These are phyloP conservation scores for Drosophila truncata DNA, from an alignment of 1,140 invertebrate species.

Conservation along the genomic window DNA sequence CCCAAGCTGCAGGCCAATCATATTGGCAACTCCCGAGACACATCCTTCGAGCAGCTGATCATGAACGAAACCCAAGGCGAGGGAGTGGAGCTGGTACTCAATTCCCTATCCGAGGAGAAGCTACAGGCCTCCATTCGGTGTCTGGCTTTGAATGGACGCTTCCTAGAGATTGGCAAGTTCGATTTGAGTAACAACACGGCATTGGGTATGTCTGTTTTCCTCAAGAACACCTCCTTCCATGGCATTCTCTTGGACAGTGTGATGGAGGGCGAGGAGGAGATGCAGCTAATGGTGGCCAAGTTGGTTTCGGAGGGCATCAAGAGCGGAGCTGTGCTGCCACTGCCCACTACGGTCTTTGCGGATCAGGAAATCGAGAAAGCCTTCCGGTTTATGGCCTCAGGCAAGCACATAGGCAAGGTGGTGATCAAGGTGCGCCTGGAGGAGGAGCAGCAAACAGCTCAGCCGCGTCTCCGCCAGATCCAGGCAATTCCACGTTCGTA, in stretches of 20 bases:
- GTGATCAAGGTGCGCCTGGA: conserved; percentile 94
- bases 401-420: conserved; percentile 99
- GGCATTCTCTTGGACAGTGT: conserved; percentile 97
- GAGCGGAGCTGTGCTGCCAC: conserved; percentile 93
- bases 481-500: conserved; percentile 93
- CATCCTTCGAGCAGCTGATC: conserved; percentile 95
- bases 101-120: conserved; percentile 97
- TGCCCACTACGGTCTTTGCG: conserved; percentile 93
- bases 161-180: conserved; percentile 98
- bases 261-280: conserved; percentile 87
- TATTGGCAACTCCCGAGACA: conserved; percentile 97
- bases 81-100: conserved; percentile 97
- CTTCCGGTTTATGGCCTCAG: conserved; percentile 97
- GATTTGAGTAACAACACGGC: conserved; percentile 96
- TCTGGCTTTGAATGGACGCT: conserved; percentile 94
- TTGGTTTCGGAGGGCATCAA: conserved; percentile 93
- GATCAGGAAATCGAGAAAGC: conserved; percentile 95
- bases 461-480: conserved; percentile 87
- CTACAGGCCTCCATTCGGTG: conserved; percentile 96
- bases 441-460: conserved; percentile 86
- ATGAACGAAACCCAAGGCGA: conserved; percentile 91
- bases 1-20: conserved; percentile 92
- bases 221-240: conserved; percentile 98
- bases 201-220: conserved; percentile 96
- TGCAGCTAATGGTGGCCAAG: conserved; percentile 90